Base-by-base conservation (phyloP, 2,797 vertebrate species). In the Enteromius unitaeniatus region DNA sequence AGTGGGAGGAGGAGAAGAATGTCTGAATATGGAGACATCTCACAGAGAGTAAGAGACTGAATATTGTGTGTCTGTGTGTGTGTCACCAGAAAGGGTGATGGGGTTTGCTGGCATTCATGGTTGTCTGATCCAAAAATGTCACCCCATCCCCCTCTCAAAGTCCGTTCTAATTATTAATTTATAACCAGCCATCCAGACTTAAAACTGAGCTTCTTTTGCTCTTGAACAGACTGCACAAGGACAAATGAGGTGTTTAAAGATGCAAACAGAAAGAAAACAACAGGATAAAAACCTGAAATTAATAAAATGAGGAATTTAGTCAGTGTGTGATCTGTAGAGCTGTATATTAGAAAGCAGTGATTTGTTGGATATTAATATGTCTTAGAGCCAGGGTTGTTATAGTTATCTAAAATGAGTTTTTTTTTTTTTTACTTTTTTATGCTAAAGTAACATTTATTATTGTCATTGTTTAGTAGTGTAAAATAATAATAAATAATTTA, bases 111-210 rank as follows among this genome's bases (percentile, higher is more conserved):
- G 60, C 64, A 58, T 74, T 81, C 26, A 81, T 15, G 23, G 26
- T 28, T 23, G 34, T 23, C 17, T 72, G 37, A 45, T 74, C 26
- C 76, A 75, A 62, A 75, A 82, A n/a, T 49, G 55, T 53, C 69
- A 78, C 40, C 67, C 72, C 81, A 67, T 84, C 84, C 81, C 84
- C 72, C 62, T 47, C 26, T 78, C 80, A 55, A 49, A 11, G 13
- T 72, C 47, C 19, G 0, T 68, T 72, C 45, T 70, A 73, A 86
- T 88, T 79, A 86, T 74, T 86, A 47, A 88, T 86, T 86, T 62
- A 87, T 87, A 81, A 45, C 40, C 81, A 81, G 49, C 69, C 69
- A 53, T 79, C 75, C 72, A 77, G 15, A 34, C 67, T 83, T 81
- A 76, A 78, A 83, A 79, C 62, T 51, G 40, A 23, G 55, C 9